Evolutionary conservation across 2,797 vertebrate species (phyloP), one percentile per base, ranked within the genome.

Genomic region (Muscicapa striata): DNA sequence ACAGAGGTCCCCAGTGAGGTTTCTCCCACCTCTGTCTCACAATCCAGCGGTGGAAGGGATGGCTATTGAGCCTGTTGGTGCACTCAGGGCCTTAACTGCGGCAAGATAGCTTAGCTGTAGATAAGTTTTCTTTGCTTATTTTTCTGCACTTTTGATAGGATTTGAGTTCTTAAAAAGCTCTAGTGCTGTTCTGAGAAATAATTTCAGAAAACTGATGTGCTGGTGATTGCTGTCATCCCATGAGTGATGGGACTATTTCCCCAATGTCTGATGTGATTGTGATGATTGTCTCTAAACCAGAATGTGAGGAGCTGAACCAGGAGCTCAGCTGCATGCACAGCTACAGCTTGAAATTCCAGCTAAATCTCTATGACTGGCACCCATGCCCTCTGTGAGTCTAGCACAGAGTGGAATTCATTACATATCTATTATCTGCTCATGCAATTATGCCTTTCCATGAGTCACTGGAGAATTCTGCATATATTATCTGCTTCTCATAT

Each of bases 141-240:
- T 92, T 41, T 29, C 62, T 84, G 80, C 18, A 43, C 62, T 46
- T 90, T 70, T 68, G 21, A 30, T 46, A 81, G 41, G 32, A 69
- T 45, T 52, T 36, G 19, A 69, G 88, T 85, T 85, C 73, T 92
- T 85, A 83, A 93, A 84, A 87, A 82, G 43, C 55, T 63, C 36
- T 84, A 63, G 36, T 10, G 46, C 43, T 63, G 19, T 38, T 88
- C 84, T 85, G 72, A 91, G 87, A 89, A 94, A 66, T 1, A 3
- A 62, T 89, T 91, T 84, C 32, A 64, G 78, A 77, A 92, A 93
- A 86, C 58, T 36, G 34, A 45, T 74, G 45, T 55, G 62, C 79
- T 76, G 59, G n/a, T 90, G 94, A 95, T 96, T 94, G 87, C 94
- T 88, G 82, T 84, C 82, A 72, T 34, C 69, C 54, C 51, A 10